These are phyloP conservation scores for Brenthis hecate DNA, from an alignment of 2,888 invertebrate genomes.

Conservation along the genomic window DNA sequence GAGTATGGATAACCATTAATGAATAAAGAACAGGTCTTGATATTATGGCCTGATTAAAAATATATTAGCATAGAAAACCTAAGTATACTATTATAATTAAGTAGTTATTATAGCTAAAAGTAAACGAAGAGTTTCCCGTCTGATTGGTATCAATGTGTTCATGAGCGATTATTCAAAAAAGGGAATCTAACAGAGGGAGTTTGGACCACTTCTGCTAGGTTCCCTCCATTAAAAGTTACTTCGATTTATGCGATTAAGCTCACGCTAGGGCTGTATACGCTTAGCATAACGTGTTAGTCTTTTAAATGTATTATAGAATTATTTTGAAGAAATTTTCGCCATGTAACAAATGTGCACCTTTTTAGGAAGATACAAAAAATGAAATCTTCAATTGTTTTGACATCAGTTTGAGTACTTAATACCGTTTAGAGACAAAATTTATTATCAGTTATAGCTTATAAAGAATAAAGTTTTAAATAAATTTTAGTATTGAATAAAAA, in stretches of 20 bases:
- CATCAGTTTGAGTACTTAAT: too few species aligned
- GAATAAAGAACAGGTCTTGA: too few species aligned
- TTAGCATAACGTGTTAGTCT: conserved; percentile 11
- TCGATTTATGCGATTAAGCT: conserved; percentile 24
- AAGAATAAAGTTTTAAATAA: too few species aligned
- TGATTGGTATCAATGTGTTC: conserved; percentile 38
- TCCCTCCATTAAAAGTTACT: conserved; percentile 36
- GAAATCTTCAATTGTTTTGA: too few species aligned
- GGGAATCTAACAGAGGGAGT: conserved; percentile 35
- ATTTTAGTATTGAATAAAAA: too few species aligned
- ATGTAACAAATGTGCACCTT: too few species aligned
- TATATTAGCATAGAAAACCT: conserved; percentile 1
- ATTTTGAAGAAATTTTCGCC: too few species aligned
- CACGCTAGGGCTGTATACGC: conserved; percentile 15
- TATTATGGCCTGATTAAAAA: neutral
- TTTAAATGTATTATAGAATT: conserved; percentile 1
- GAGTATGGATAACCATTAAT: too few species aligned
- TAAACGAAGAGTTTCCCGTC: conserved; percentile 21
- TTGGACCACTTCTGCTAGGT: conserved; percentile 34
- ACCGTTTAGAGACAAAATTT: too few species aligned
- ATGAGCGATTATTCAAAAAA: conserved; percentile 42
- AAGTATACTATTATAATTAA: conserved; percentile 2
- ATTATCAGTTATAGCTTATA: too few species aligned
- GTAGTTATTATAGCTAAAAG: conserved; percentile 4
- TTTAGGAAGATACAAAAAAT: too few species aligned